Evolutionary conservation across 2,113 vertebrate genomes (phyloP).

Genomic region (Urocolius indicus): DNA sequence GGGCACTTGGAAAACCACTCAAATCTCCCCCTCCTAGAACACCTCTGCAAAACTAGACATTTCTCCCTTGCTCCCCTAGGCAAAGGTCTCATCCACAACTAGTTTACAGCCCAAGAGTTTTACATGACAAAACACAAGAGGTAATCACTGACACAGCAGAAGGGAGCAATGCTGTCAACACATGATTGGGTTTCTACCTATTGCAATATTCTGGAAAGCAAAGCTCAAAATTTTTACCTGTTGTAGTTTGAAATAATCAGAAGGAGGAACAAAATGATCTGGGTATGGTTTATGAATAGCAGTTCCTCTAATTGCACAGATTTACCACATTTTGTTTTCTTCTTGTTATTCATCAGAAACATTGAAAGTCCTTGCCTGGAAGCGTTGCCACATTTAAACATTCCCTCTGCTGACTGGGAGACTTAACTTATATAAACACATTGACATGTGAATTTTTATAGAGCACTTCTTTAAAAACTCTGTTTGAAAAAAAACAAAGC

Average conservation of each 20-base stretch:
- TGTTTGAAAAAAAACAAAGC: not conserved
- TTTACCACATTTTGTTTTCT: slow-evolving; percentile 42
- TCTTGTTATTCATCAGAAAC: slow-evolving; percentile 12
- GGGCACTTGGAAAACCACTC: not conserved
- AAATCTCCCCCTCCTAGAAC: not conserved
- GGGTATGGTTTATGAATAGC: not conserved
- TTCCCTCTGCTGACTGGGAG: not conserved
- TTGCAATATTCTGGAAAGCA: not conserved
- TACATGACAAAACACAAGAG: not conserved
- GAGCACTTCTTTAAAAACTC: not conserved
- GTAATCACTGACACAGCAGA: not conserved
- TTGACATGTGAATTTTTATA: not conserved
- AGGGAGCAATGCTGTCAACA: not conserved
- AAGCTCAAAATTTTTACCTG: slow-evolving; percentile 49
- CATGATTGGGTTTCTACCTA: not conserved
- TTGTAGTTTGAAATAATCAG: not conserved
- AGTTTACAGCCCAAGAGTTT: not conserved
- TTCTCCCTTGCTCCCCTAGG: not conserved
- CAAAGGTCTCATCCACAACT: not conserved
- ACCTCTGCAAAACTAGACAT: not conserved
- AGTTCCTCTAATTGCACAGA: slow-evolving; percentile 3
- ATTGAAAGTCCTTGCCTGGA: not conserved
- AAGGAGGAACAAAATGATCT: not conserved
- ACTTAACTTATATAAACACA: slow-evolving; percentile 24
- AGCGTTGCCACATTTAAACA: slow-evolving; percentile 27